phyloP scores from a whole-genome alignment of 2,113 vertebrate species.

The Lophochroa leadbeateri region DNA sequence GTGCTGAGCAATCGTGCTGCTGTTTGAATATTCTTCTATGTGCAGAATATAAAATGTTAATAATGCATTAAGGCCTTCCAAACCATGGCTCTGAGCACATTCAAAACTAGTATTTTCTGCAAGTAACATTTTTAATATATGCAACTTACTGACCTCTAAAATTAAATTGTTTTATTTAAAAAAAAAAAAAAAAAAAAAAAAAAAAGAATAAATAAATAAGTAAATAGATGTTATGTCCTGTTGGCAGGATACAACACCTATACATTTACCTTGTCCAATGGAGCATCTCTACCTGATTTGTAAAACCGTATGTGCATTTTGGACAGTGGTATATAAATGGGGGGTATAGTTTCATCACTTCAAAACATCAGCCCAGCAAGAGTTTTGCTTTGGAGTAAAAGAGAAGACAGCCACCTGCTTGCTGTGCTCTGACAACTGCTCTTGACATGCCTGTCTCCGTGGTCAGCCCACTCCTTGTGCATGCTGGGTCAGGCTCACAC shows the following conservation, averaged over 20 bases:
- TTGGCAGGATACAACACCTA: not conserved
- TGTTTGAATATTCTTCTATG: not conserved
- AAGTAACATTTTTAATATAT: not conserved
- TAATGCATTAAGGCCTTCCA: not conserved
- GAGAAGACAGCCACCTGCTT: not conserved
- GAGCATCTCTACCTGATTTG: not conserved
- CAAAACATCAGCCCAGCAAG: not conserved
- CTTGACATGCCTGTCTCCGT: fast-evolving
- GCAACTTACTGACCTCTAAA: not conserved
- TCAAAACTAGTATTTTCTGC: not conserved
- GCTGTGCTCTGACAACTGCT: not conserved
- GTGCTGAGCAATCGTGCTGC: not conserved
- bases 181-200: too few species aligned
- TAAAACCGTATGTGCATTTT: not conserved
- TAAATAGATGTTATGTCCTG: not conserved
- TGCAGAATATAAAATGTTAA: not conserved
- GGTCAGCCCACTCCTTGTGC: not conserved
- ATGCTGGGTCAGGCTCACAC: not conserved
- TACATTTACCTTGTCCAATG: not conserved
- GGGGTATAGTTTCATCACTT: not conserved
- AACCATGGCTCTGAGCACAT: not conserved
- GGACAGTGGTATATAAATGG: not conserved
- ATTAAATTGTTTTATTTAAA: too few species aligned
- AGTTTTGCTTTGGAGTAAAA: not conserved
- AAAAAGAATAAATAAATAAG: not conserved